phyloP scores from a whole-genome alignment of 2,888 invertebrate species.

The Minunthozetes semirufus region DNA sequence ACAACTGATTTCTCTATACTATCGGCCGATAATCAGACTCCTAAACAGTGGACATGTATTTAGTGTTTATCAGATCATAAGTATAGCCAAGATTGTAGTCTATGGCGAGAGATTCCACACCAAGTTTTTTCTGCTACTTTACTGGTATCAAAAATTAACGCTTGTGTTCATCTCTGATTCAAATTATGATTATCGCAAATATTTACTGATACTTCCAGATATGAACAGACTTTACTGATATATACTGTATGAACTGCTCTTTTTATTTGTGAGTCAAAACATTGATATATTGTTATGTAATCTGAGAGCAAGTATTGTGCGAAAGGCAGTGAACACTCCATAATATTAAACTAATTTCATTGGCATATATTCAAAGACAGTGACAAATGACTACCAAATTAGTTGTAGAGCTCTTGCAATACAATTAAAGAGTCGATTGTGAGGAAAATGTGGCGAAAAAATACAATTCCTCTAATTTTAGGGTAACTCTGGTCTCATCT shows the following conservation, averaged over 20 bases:
- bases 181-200: too few relatives aligned
- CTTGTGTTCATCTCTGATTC: too few relatives aligned
- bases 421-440: conserved; percentile 4
- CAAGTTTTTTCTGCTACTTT: too few relatives aligned
- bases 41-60: not conserved
- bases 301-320: not conserved
- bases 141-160: too few relatives aligned
- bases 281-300: not conserved
- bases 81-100: too few relatives aligned
- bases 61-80: not conserved
- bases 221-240: not conserved
- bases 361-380: not conserved
- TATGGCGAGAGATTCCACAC: too few relatives aligned
- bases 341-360: conserved; percentile 1
- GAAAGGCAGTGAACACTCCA: conserved; percentile 10
- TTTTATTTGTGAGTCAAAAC: not conserved
- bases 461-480: not conserved
- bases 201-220: not conserved
- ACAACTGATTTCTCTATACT: conserved; percentile 15
- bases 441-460: not conserved
- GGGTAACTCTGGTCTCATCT: not conserved
- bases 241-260: not conserved
- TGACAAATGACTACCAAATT: conserved; percentile 9
- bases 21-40: not conserved
- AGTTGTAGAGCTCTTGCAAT: not conserved